A percentile compares a stretch with the other conserved stretches of the same genome.
Conservation (phyloP, 2,888 invertebrate species). For the Tridacna crocea region DNA sequence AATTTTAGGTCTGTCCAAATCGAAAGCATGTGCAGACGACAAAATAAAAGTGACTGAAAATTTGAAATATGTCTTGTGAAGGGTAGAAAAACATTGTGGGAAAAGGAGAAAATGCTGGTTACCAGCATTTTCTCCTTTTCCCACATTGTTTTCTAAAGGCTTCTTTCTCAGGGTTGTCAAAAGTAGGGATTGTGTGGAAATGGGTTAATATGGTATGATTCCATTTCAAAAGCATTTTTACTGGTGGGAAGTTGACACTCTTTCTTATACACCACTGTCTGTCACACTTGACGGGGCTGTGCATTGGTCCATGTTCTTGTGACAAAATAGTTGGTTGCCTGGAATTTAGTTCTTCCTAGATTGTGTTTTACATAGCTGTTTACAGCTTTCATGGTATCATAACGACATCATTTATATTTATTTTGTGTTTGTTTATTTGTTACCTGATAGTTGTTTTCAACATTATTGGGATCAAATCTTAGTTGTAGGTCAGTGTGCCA, state of each 20-base stretch:
- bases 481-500: too few relatives aligned
- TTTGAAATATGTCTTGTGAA: too few relatives aligned
- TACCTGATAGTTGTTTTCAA: too few relatives aligned
- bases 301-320: not conserved
- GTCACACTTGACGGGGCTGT: not conserved
- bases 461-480: too few relatives aligned
- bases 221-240: not conserved
- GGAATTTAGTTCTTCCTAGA: not conserved
- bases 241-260: too few relatives aligned
- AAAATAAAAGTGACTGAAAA: too few relatives aligned
- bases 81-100: not conserved
- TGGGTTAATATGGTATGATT: not conserved
- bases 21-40: too few relatives aligned
- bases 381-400: too few relatives aligned
- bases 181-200: not conserved
- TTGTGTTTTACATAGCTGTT: too few relatives aligned
- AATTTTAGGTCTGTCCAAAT: too few relatives aligned
- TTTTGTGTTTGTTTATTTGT: too few relatives aligned
- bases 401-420: too few relatives aligned
- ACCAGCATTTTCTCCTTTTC: constrained; percentile 9
- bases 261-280: not conserved
- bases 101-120: constrained; percentile 6
- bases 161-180: not conserved
- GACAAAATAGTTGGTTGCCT: not conserved
- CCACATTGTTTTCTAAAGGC: not conserved